Base-by-base conservation (phyloP, 1,140 invertebrate species). In the Wasmannia auropunctata region DNA sequence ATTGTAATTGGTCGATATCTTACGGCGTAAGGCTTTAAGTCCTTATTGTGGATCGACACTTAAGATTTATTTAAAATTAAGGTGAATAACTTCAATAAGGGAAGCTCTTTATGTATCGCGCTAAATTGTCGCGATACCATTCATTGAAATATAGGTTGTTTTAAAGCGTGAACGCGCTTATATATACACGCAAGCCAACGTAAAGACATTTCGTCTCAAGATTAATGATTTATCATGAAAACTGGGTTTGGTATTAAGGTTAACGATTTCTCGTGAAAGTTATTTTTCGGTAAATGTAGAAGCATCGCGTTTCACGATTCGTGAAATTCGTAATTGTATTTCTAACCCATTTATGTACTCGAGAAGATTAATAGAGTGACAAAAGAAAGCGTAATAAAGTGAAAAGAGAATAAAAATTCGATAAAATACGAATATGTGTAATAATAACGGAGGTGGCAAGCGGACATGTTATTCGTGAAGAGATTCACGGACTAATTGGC, bases 211-310 rank as follows among this genome's bases (percentile, higher is more conserved):
- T 70, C 62, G 69, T 25, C 25, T 56, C n/a, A 25, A 37, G 43
- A 8, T 67, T 67, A 51, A 51, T 14, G 28, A 25, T 37, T 67
- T 51, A 63, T 37, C 10, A 37, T 19, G 10, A 79, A 67, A 79
- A 31, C 46, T 34, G 40, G 16, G 7, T 34, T 49, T 37, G 43
- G 34, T 67, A 67, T 67, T 67, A 79, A 70, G 63, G 46, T 69
- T 80, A 80, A 69, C 49, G 77, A 80, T 80, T 40, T 16, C 11
- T 69, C 14, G 46, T 40, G 46, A 70, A 80, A 80, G 46, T 54
- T 70, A 70, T 70, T 70, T 80, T 69, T 80, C 63, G 31, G 31
- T 37, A n/a, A 70, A 69, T n/a, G 19, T 40, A 70, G 34, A n/a
- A 70, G 6, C 51, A 43, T 28, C 5, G 16, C 22, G 16, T 67